Conservation (phyloP, 1,140 invertebrate genomes). For the Cepaea nemoralis region DNA sequence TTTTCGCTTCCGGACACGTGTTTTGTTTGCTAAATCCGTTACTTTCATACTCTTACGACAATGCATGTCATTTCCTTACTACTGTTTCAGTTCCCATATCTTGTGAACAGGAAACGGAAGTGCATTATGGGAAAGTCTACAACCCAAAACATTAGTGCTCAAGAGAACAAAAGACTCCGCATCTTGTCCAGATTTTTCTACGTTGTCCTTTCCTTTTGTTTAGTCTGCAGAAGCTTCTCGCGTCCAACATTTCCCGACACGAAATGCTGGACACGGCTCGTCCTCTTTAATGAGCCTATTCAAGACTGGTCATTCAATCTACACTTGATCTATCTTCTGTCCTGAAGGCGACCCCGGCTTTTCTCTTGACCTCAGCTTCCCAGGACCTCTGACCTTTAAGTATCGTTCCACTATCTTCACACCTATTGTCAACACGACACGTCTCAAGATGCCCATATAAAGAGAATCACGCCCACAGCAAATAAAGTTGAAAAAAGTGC, state of each 20-base stretch:
- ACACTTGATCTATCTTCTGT: conserved; percentile 18
- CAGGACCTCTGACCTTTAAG: conserved; percentile 14
- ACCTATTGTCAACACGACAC: conserved; percentile 18
- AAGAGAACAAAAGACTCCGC: not conserved
- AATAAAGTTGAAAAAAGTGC: conserved; percentile 27
- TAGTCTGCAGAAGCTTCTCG: not conserved
- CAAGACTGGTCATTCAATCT: conserved; percentile 2
- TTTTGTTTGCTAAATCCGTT: too few relatives aligned
- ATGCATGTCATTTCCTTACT: too few relatives aligned
- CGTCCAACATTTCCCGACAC: not conserved
- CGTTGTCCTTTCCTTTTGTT: not conserved
- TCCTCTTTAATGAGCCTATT: conserved; percentile 10
- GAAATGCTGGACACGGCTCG: not conserved
- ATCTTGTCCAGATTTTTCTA: not conserved
- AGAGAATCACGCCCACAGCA: conserved; percentile 2
- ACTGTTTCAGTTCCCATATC: too few relatives aligned
- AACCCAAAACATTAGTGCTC: not conserved
- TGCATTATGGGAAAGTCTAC: not conserved
- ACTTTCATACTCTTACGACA: too few relatives aligned
- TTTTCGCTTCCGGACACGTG: too few relatives aligned
- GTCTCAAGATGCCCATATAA: conserved; percentile 17
- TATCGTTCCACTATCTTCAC: conserved; percentile 5
- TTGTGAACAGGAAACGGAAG: conserved; percentile 5
- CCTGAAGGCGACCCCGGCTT: not conserved
- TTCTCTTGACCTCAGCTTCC: conserved; percentile 26